Conservation (phyloP, 1,140 invertebrate species). For the Camponotus pennsylvanicus region DNA sequence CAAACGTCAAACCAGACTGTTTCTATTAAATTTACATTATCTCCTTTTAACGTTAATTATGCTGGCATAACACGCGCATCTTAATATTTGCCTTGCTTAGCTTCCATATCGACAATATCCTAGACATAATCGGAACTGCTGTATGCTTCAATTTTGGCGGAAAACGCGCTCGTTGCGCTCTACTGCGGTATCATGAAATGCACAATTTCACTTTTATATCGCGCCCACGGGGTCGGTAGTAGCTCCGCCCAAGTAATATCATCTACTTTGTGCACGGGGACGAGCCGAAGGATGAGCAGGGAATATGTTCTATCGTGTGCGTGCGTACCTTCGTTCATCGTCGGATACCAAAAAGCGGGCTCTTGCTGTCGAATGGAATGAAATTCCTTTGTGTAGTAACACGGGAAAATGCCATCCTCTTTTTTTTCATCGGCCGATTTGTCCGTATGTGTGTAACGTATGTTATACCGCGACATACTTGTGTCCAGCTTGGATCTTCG, state of each 20-base stretch:
- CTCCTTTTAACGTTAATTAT: slow-evolving; percentile 46
- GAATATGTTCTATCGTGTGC: slow-evolving; percentile 54
- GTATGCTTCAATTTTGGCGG: slow-evolving; percentile 25
- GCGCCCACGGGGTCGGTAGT: not conserved
- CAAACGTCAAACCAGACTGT: slow-evolving; percentile 37
- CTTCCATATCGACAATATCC: slow-evolving; percentile 10
- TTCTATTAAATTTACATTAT: slow-evolving; percentile 56
- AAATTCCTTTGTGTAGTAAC: slow-evolving; percentile 71
- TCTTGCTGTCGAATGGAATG: slow-evolving; percentile 63
- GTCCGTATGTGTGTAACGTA: not conserved
- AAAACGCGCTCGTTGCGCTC: not conserved
- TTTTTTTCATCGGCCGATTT: not conserved
- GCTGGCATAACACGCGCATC: not conserved
- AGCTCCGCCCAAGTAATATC: slow-evolving; percentile 30
- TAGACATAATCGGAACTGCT: not conserved
- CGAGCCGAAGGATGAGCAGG: slow-evolving; percentile 6
- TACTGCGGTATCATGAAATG: slow-evolving; percentile 23
- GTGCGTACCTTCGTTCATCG: slow-evolving; percentile 17
- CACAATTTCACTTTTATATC: slow-evolving; percentile 54
- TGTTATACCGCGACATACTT: slow-evolving; percentile 47
- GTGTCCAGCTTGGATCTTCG: slow-evolving; percentile 62
- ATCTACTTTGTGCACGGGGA: slow-evolving; percentile 29
- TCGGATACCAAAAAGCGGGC: slow-evolving; percentile 64
- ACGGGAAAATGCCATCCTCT: slow-evolving; percentile 53
- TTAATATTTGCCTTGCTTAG: slow-evolving; percentile 31